Percentiles rank a stretch among this genome's conserved stretches.
Evolutionary conservation across 2,888 invertebrate genomes (phyloP).

Genomic region (Hypomecis punctinalis): DNA sequence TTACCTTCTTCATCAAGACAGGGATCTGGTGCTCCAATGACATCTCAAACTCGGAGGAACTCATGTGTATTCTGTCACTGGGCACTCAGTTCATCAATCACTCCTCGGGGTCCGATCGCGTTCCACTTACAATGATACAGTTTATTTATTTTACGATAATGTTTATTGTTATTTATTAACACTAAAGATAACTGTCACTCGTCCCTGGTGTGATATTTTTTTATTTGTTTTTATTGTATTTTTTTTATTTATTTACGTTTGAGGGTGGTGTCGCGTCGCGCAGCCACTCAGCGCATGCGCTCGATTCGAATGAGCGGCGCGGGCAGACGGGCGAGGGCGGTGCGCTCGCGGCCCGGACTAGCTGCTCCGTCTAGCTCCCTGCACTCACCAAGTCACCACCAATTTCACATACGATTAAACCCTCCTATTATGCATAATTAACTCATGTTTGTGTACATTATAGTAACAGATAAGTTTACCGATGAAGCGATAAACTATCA

Average conservation of each 20-base stretch:
- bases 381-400: conserved; percentile 53
- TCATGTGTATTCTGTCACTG: conserved; percentile 55
- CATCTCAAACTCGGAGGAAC: conserved; percentile 74
- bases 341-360: conserved; percentile 52
- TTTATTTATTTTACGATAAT: conserved; percentile 60
- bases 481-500: conserved; percentile 64
- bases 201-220: conserved; percentile 52
- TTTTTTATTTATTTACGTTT: conserved; percentile 40
- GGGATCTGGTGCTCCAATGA: conserved; percentile 78
- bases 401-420: conserved; percentile 64
- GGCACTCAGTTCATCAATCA: conserved; percentile 62
- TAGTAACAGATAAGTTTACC: conserved; percentile 60
- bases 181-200: conserved; percentile 71
- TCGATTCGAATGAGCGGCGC: conserved; percentile 62
- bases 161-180: conserved; percentile 57
- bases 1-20: conserved; percentile 78
- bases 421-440: conserved; percentile 59
- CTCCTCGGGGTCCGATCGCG: conserved; percentile 51
- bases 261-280: conserved; percentile 61
- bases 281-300: conserved; percentile 71
- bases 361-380: conserved; percentile 42
- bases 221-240: conserved; percentile 39
- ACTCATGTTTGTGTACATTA: conserved; percentile 63
- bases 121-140: conserved; percentile 57
- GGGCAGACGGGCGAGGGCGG: conserved; percentile 45